Evolutionary conservation across 2,797 vertebrate genomes (phyloP), one percentile per base, ranked within the genome.

Genomic region (Tragelaphus oryx): DNA sequence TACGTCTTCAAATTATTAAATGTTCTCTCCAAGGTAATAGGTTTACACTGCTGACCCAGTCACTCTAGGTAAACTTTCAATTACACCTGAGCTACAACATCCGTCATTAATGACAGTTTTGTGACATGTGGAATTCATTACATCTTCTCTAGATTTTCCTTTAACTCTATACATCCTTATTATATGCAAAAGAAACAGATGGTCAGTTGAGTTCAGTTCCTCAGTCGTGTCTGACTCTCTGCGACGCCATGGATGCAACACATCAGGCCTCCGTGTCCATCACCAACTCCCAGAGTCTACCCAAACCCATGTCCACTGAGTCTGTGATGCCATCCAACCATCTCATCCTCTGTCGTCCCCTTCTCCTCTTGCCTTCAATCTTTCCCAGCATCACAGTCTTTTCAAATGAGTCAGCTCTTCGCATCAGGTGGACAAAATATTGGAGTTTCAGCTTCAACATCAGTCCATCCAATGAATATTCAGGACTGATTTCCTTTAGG

Each of bases 141-240:
- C 28, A 89, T 84, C 62, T 48, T 93, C 89, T 86, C 18, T 24
- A 48, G 50, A 85, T 92, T 89, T 88, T 93, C 83, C 95, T 93
- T 62, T 86, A 90, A 80, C 78, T 80, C 52, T 68, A 80, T 16
- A 68, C 37, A 62, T 81, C n/a, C 55, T 89, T 89, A 89, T 50
- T 80, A 81, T 12, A 79, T 2, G 28, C 24, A 96, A 88, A 79
- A 94, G n/a, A 86, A 96, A 75, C 2, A 65, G 52, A 28, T 62
- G 46, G 11, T 68, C 65, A 37, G 65, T 37, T 37, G 9, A 65
- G n/a, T 37, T 68, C 62, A 37, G 59, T 16, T 3, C 1, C 65
- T 68, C 65, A 68, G 65, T 68, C 18, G 0, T 37, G 65, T 68
- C 20, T 1, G 3, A 37, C 33, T 37, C 33, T 68, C 3, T 37